These are phyloP conservation scores for Eufriesea mexicana DNA, from an alignment of 1,140 invertebrate genomes.

Conservation along the genomic window DNA sequence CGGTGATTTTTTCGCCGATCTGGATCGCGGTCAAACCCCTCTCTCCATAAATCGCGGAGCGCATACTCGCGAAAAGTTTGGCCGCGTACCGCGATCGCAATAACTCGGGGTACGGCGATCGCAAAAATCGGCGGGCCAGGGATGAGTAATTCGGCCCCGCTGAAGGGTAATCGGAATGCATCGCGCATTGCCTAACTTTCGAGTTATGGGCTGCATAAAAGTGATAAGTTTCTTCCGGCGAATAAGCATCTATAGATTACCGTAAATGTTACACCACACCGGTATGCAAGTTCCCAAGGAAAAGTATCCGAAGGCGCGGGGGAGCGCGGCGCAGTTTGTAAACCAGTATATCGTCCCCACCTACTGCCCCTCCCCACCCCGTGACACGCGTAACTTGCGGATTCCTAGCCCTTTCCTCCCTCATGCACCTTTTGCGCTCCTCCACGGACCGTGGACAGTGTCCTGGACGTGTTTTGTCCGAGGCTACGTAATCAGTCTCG, in stretches of 20 bases:
- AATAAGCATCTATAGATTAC: slow-evolving; percentile 63
- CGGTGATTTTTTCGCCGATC: neutral
- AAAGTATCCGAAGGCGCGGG: slow-evolving; percentile 28
- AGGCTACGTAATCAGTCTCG: slow-evolving; percentile 74
- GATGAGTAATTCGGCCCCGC: slow-evolving; percentile 35
- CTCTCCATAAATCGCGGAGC: slow-evolving; percentile 15
- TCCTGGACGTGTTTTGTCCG: slow-evolving; percentile 55
- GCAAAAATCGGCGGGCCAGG: slow-evolving; percentile 20
- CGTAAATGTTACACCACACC: slow-evolving; percentile 55
- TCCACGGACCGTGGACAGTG: slow-evolving; percentile 50
- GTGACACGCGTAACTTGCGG: slow-evolving; percentile 40
- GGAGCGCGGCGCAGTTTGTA: slow-evolving; percentile 45
- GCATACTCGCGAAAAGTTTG: neutral
- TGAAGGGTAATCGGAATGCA: slow-evolving; percentile 50
- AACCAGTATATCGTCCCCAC: slow-evolving; percentile 62
- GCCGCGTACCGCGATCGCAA: neutral
- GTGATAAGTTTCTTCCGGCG: slow-evolving; percentile 60
- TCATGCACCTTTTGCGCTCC: slow-evolving; percentile 59
- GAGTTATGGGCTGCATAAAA: slow-evolving; percentile 52
- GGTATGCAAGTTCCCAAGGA: slow-evolving; percentile 56
- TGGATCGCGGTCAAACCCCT: slow-evolving; percentile 31
- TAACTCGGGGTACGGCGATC: slow-evolving; percentile 8
- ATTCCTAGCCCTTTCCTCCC: slow-evolving; percentile 63
- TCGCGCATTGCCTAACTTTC: slow-evolving; percentile 51
- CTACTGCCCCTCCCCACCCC: slow-evolving; percentile 51